Base-by-base conservation (phyloP, 2,888 invertebrate species). In the Limulus polyphemus region DNA sequence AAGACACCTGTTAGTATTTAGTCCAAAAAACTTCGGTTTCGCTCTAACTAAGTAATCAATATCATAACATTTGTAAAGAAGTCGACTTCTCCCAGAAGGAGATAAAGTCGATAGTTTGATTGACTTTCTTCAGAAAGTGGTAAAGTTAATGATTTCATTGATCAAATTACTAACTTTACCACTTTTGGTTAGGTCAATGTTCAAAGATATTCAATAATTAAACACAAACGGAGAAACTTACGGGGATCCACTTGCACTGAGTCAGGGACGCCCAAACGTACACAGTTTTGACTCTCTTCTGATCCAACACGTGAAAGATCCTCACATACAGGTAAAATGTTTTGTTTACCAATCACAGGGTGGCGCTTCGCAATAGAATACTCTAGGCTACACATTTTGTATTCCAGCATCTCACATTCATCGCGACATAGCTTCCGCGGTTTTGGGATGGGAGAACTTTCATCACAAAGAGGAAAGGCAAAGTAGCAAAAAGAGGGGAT, bases 301-400 rank as follows among this genome's bases (percentile, higher is more conserved):
- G 86, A 77, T 56, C 79, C 78, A 61, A 79, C 72, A 60, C 79
- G 74, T 11, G 77, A 75, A 56, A 78, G 68, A 14, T 73, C 70
- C 55, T 73, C 70, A 68, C 78, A 78, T 57, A 73, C 71, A 5
- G 78, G 78, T 55, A 78, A 65, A 17, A 74, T 63, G 16, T 71
- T 71, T 72, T 87, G 85, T 73, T 84, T 83, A 12, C 90, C 90
- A 71, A 97, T 90, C 47, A 91, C 83, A 1, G 90, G 89, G 79
- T 95, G 93, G 69, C 90, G 81, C 73, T 92, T 91, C 1, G 93
- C 95, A 70, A 93, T 88, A 0, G 90, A 88, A 78, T 94, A 95
- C 74, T 97, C 95, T 70, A 85, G 85, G 71, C 87, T 85, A 74
- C 97, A 97, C 49, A 95, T 79, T 72, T 92, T 90, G 74, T 88